Evolutionary conservation across 2,888 invertebrate genomes (phyloP).

Genomic region (Drosophila neonasuta): DNA sequence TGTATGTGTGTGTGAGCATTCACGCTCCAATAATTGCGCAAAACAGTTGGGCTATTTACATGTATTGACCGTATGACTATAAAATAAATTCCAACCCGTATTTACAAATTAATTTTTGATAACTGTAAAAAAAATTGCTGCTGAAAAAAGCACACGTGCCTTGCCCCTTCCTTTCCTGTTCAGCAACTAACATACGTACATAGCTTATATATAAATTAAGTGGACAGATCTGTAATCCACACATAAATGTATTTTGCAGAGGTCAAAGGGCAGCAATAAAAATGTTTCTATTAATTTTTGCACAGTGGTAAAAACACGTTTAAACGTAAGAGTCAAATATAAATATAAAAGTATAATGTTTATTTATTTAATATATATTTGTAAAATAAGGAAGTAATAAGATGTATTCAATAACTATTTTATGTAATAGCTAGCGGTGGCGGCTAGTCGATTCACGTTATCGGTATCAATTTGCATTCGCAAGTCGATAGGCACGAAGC

Average conservation of each 20-base stretch:
- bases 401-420: too few relatives aligned
- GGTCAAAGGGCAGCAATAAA: conserved; percentile 37
- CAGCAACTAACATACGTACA: neutral
- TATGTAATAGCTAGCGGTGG: too few relatives aligned
- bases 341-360: too few relatives aligned
- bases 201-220: conserved; percentile 9
- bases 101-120: conserved; percentile 58
- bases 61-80: conserved; percentile 50
- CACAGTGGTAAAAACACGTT: conserved; percentile 20
- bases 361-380: too few relatives aligned
- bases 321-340: too few relatives aligned
- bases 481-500: too few relatives aligned
- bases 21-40: conserved; percentile 67
- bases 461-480: too few relatives aligned
- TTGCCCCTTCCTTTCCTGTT: too few relatives aligned
- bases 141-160: conserved; percentile 19
- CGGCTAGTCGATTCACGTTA: too few relatives aligned
- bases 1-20: conserved; percentile 34
- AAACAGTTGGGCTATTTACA: conserved; percentile 55
- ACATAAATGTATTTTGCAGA: neutral
- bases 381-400: too few relatives aligned
- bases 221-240: conserved; percentile 1
- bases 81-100: conserved; percentile 41
- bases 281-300: conserved; percentile 11
- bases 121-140: conserved; percentile 35